Percentiles rank a stretch among this genome's conserved stretches.
phyloP scores from a whole-genome alignment of 2,888 invertebrate species.

The Polydesmus complanatus region DNA sequence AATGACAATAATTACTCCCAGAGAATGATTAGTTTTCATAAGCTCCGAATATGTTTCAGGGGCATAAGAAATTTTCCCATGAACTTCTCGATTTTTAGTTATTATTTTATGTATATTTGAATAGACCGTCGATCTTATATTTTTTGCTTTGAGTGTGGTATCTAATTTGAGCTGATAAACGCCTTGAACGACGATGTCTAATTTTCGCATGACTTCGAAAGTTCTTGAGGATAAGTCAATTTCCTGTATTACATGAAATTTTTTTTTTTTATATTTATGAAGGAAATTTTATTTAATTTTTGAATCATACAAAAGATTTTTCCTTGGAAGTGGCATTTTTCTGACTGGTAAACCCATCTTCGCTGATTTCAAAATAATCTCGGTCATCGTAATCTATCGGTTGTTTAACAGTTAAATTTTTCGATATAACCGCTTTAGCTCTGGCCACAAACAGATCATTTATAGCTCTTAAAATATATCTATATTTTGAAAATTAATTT shows the following conservation, averaged over 20 bases:
- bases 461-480: background rate
- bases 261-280: too few species aligned
- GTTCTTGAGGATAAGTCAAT: background rate
- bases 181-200: background rate
- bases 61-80: background rate
- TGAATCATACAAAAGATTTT: background rate
- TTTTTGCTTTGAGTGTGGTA: background rate
- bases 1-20: too few species aligned
- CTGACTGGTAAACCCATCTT: background rate
- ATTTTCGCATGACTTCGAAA: background rate
- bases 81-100: background rate
- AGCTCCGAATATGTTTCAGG: background rate
- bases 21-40: background rate
- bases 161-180: background rate
- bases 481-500: background rate
- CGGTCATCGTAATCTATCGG: background rate
- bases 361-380: slow-evolving; percentile 6
- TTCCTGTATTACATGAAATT: too few species aligned
- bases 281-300: background rate
- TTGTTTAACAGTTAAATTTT: background rate
- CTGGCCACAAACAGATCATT: background rate
- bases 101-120: background rate
- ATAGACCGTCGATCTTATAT: background rate
- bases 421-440: background rate
- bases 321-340: background rate